Conservation (phyloP, 2,113 vertebrate species). For the Zosterops pallidus region DNA sequence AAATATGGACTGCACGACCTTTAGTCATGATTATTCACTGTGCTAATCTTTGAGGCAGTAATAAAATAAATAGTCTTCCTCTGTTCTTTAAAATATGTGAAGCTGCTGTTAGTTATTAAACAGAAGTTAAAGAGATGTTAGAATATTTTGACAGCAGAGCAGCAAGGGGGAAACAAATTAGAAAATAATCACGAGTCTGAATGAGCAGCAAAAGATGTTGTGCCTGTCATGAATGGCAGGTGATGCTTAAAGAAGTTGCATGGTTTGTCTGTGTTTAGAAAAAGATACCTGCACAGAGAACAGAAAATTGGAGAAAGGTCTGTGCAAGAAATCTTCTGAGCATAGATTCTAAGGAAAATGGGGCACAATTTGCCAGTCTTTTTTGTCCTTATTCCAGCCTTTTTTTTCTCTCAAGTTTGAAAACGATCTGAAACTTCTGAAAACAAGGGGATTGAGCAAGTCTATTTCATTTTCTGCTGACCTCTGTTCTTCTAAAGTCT, state of each 20-base stretch:
- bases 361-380: rapidly evolving
- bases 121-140: conserved; percentile 19
- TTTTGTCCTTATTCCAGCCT: not conserved
- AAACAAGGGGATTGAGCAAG: not conserved
- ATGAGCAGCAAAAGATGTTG: not conserved
- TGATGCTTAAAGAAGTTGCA: not conserved
- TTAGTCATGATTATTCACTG: not conserved
- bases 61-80: not conserved
- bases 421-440: not conserved
- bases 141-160: conserved; percentile 9
- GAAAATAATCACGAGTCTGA: conserved; percentile 1
- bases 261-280: not conserved
- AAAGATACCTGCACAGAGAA: not conserved
- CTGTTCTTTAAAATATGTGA: conserved; percentile 14
- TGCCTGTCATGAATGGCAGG: not conserved
- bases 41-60: not conserved
- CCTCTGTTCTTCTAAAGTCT: not conserved
- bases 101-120: conserved; percentile 27
- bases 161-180: conserved; percentile 28
- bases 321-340: not conserved
- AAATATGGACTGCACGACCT: not conserved
- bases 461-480: not conserved
- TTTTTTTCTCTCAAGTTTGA: not conserved
- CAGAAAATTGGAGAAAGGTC: not conserved
- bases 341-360: not conserved